phyloP scores from a whole-genome alignment of 2,888 invertebrate species.

The Neoitamus cyanurus region DNA sequence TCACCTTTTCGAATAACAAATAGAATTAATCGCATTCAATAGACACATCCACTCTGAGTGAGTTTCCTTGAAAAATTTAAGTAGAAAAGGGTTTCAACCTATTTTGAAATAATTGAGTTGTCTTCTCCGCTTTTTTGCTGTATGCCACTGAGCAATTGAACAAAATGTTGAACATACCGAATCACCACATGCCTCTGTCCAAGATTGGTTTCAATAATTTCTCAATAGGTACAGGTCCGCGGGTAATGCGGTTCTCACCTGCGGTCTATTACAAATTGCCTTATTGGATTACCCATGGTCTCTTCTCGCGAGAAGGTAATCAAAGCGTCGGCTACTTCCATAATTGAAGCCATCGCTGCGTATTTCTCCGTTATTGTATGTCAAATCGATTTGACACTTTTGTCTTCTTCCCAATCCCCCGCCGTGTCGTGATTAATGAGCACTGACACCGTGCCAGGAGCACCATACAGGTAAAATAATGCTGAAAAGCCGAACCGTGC shows the following conservation, averaged over 20 bases:
- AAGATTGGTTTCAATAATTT: slow-evolving; percentile 20
- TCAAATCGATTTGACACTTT: slow-evolving; percentile 49
- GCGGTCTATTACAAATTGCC: slow-evolving; percentile 42
- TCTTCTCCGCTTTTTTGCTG: background rate
- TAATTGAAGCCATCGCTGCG: slow-evolving; percentile 19
- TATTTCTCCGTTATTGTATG: slow-evolving; percentile 38
- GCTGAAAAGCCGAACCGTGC: background rate
- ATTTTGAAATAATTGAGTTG: background rate
- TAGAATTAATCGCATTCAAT: background rate
- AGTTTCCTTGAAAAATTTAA: background rate
- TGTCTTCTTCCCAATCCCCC: slow-evolving; percentile 45
- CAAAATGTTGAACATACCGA: background rate
- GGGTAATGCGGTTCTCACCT: slow-evolving; percentile 30
- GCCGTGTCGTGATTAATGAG: slow-evolving; percentile 46
- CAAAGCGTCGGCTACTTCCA: slow-evolving; percentile 31
- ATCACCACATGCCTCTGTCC: background rate
- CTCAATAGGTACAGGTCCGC: slow-evolving; percentile 7
- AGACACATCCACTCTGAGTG: background rate
- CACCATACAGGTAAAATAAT: slow-evolving; percentile 25
- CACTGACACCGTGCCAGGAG: slow-evolving; percentile 10
- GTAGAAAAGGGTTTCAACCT: background rate
- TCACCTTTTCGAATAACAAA: background rate
- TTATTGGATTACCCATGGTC: slow-evolving; percentile 37
- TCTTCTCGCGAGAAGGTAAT: slow-evolving; percentile 15
- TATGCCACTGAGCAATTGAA: background rate